Base-by-base conservation (phyloP, 1,140 invertebrate genomes). In the Hypsibius dujardini region DNA sequence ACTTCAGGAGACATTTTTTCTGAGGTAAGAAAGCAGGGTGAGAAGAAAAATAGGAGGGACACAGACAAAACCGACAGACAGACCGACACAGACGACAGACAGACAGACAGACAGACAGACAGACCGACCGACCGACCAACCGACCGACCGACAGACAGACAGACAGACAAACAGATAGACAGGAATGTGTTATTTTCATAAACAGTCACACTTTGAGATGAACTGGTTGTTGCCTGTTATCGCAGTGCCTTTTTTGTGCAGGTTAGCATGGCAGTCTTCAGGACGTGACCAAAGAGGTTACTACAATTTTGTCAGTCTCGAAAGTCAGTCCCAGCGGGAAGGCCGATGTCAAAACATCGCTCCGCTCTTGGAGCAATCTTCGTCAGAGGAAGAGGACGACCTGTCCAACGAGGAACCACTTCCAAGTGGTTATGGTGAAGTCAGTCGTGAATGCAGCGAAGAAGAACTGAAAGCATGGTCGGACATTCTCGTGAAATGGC, bases 381-480 rank as follows among this genome's bases (percentile, higher is more conserved):
- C 46, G n/a, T 47, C 59, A 1, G 72, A 73, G 28, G 72, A 73
- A 42, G 73, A 73, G 46, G 70, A 7, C 15, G 71, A 70, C 40
- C 12, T 73, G 28, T 62, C 73, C 82, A 84, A 85, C 70, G 95
- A 98, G 81, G 95, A 98, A 77, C 93, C 94, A 0, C 80, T 98
- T 73, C 81, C 96, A 2, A 95, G 92, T 80, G 95, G 95, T 12
- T 95, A 92, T 14, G 95, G 95, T 0, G 85, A 89, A 77, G 94
- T 98, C 1, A 93, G 90, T 1, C 95, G 95, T 78, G 94, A 98
- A 76, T 95, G 94, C 76, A 88, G 89, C 0, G 90, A 91, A 76
- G 89, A 88, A 75, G 90, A 95, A 72, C 80, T 98, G 40, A 88
- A 89, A 59, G 88, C 87, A 73, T 98, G 95, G 95, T 86, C 86